Conservation (phyloP, 2,113 vertebrate species). For the Conger conger region DNA sequence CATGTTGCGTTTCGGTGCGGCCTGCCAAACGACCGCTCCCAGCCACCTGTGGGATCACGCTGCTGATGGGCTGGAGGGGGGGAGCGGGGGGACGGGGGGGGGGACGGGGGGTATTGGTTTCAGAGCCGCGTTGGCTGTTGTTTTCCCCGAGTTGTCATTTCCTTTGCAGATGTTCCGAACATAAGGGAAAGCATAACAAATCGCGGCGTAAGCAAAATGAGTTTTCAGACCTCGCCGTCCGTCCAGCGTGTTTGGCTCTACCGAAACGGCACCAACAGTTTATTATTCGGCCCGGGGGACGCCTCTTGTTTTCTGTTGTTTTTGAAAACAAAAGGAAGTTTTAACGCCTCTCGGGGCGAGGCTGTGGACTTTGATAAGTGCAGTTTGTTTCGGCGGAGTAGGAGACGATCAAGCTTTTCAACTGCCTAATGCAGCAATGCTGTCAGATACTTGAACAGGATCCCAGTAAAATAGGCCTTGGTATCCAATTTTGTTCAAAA, state of each 20-base stretch:
- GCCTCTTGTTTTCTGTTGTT: background rate
- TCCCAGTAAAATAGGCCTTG: background rate
- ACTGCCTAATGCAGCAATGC: background rate
- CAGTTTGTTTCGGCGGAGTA: background rate
- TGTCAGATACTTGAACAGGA: background rate
- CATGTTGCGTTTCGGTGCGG: slow-evolving; percentile 64
- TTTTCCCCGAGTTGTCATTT: slow-evolving; percentile 75
- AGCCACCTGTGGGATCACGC: slow-evolving; percentile 59
- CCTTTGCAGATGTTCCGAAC: slow-evolving; percentile 70
- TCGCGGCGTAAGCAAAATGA: background rate
- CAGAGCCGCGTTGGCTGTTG: slow-evolving; percentile 64
- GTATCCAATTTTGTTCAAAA: background rate
- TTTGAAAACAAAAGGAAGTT: background rate
- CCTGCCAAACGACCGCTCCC: slow-evolving; percentile 64
- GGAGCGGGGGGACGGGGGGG: slow-evolving; percentile 68
- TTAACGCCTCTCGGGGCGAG: no score
- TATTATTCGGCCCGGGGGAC: background rate
- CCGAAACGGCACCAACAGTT: background rate
- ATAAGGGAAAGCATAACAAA: slow-evolving; percentile 24
- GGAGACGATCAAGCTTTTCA: background rate
- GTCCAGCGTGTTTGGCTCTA: background rate
- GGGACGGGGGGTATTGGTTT: slow-evolving; percentile 72
- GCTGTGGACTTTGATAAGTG: background rate
- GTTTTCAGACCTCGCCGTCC: background rate
- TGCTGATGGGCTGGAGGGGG: slow-evolving; percentile 72